These are phyloP conservation scores for Lates japonicus DNA, from an alignment of 2,797 vertebrate genomes.

Conservation along the genomic window DNA sequence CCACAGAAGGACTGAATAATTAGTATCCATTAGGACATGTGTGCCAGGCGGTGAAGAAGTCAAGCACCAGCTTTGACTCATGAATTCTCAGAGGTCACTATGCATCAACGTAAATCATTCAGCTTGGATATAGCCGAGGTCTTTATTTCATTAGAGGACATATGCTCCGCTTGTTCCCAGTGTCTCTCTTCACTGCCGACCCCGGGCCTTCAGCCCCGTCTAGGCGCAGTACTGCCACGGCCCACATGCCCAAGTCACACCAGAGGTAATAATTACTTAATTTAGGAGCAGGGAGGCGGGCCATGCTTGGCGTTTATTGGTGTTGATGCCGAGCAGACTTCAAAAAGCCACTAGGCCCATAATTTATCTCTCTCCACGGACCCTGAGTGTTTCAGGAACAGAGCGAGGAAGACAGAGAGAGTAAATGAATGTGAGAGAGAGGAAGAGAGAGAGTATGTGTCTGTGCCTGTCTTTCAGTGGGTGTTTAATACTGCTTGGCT, in stretches of 20 bases:
- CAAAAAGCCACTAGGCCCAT: constrained; percentile 80
- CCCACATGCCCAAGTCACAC: constrained; percentile 74
- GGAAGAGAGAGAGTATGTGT: constrained; percentile 61
- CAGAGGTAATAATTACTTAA: constrained; percentile 83
- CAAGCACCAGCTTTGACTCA: constrained; percentile 41
- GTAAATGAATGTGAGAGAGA: constrained; percentile 74
- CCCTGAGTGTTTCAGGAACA: constrained; percentile 75
- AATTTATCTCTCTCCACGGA: constrained; percentile 82
- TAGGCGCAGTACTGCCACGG: constrained; percentile 45
- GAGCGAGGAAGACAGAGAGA: constrained; percentile 65
- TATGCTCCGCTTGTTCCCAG: constrained; percentile 63
- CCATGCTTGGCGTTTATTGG: constrained; percentile 79
- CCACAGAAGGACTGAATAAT: constrained; percentile 2
- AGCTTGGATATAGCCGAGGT: constrained; percentile 54
- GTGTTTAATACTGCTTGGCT: constrained; percentile 80
- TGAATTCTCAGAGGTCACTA: constrained; percentile 59
- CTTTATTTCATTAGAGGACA: constrained; percentile 73
- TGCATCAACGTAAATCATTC: constrained; percentile 72
- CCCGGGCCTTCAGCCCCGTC: constrained; percentile 51
- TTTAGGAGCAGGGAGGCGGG: constrained; percentile 80
- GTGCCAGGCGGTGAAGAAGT: constrained; percentile 45
- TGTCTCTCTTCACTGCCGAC: constrained; percentile 48
- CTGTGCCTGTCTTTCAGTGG: constrained; percentile 64
- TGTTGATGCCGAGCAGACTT: constrained; percentile 82
- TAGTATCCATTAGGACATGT: constrained; percentile 36